These are phyloP conservation scores for Listrodromus nycthemerus DNA, from an alignment of 2,888 invertebrate genomes.

Conservation along the genomic window DNA sequence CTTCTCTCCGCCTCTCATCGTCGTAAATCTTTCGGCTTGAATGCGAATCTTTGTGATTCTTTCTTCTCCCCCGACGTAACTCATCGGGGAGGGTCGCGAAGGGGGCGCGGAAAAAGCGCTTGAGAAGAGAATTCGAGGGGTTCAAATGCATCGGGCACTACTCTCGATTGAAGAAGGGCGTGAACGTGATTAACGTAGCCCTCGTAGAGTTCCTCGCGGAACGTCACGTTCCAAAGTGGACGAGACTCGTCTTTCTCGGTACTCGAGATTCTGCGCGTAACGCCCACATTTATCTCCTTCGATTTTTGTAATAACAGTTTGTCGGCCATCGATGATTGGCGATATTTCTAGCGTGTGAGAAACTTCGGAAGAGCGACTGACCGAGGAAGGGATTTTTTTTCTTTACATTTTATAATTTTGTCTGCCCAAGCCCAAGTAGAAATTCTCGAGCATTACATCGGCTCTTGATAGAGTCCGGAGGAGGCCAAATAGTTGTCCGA, in stretches of 20 bases:
- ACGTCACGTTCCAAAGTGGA: constrained; percentile 45
- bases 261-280: constrained; percentile 77
- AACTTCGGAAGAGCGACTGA: background rate
- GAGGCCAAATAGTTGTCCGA: too few relatives aligned
- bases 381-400: background rate
- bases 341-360: background rate
- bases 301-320: constrained; percentile 85
- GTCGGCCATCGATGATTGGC: constrained; percentile 84
- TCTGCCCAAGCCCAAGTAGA: too few relatives aligned
- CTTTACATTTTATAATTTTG: background rate
- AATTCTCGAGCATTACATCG: too few relatives aligned
- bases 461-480: too few relatives aligned
- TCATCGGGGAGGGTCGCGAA: constrained; percentile 18
- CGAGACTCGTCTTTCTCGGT: constrained; percentile 54
- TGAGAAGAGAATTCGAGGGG: constrained; percentile 53
- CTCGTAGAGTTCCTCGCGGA: constrained; percentile 68
- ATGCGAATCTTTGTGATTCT: constrained; percentile 59
- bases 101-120: constrained; percentile 63
- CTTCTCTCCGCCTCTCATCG: constrained; percentile 37
- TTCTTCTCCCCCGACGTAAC: constrained; percentile 32
- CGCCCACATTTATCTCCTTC: constrained; percentile 85
- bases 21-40: constrained; percentile 71
- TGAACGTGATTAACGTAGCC: constrained; percentile 78
- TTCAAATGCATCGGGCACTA: constrained; percentile 38
- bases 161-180: constrained; percentile 73